Conservation (phyloP, 2,113 vertebrate species). For the Tricholaema leucomelas region DNA sequence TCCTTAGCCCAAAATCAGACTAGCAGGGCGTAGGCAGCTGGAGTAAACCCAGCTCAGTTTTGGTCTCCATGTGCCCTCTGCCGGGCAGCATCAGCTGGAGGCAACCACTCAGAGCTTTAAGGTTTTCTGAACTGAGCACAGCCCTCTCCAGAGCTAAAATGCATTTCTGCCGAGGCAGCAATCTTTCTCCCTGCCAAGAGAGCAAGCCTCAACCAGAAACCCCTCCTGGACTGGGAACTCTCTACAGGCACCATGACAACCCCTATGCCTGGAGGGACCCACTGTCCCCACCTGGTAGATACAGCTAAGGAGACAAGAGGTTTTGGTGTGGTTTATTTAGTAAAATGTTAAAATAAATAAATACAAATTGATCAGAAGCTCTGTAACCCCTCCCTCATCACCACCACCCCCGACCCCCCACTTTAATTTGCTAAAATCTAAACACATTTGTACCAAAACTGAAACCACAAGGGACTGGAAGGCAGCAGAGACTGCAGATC, state of each 20-base stretch:
- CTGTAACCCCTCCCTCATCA: slow-evolving; percentile 80
- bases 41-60: not conserved
- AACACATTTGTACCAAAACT: slow-evolving; percentile 93
- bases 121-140: not conserved
- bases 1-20: not conserved
- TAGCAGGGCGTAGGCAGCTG: not conserved
- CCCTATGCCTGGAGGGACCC: not conserved
- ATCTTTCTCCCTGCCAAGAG: not conserved
- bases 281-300: slow-evolving; percentile 29
- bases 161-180: not conserved
- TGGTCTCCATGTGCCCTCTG: slow-evolving; percentile 5
- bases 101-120: not conserved
- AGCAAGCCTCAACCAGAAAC: not conserved
- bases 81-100: not conserved
- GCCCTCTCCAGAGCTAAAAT: not conserved
- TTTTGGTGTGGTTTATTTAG: slow-evolving; percentile 98
- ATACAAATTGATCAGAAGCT: slow-evolving; percentile 99
- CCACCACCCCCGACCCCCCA: not conserved
- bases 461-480: slow-evolving; percentile 90
- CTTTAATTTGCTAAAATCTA: slow-evolving; percentile 93
- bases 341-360: slow-evolving; percentile 99
- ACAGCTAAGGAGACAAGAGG: slow-evolving; percentile 64
- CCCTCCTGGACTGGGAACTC: not conserved
- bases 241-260: rapidly evolving
- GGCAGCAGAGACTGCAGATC: slow-evolving; percentile 89